Conservation (phyloP, 1,140 invertebrate genomes). For the Lepidotrigona ventralis region DNA sequence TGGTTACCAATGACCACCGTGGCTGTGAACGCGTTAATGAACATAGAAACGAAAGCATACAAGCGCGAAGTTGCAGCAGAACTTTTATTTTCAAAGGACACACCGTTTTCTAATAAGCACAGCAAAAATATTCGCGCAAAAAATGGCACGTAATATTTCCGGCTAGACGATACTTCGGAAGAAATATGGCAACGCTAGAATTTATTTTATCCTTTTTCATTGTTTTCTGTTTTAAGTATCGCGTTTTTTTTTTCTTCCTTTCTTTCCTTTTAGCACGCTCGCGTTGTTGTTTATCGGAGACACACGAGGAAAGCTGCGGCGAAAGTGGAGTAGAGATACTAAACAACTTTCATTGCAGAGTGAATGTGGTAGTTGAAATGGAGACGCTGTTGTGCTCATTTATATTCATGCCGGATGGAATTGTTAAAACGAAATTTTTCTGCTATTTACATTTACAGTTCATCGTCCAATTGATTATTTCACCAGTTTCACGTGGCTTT, state of each 20-base stretch:
- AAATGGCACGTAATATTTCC: slow-evolving; percentile 6
- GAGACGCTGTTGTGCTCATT: neutral
- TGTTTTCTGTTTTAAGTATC: neutral
- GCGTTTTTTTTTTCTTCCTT: neutral
- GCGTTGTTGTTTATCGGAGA: neutral
- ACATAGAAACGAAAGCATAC: neutral
- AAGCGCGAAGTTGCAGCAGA: neutral
- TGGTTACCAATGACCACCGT: no score
- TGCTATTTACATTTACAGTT: neutral
- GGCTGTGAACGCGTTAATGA: slow-evolving; percentile 8
- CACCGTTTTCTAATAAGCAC: slow-evolving; percentile 35
- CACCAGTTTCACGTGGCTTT: neutral
- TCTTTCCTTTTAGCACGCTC: neutral
- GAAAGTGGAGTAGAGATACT: neutral
- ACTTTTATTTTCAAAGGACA: slow-evolving; percentile 18
- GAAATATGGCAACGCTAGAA: neutral
- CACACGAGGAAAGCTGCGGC: neutral
- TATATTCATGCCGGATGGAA: neutral
- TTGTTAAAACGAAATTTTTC: neutral
- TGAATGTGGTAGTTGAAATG: neutral
- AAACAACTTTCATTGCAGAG: neutral
- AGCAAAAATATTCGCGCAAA: slow-evolving; percentile 2
- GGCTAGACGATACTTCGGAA: neutral
- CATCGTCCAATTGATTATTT: neutral
- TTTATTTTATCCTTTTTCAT: slow-evolving; percentile 5